Percentiles rank a stretch among this genome's conserved stretches.
phyloP scores from a whole-genome alignment of 2,797 vertebrate genomes.

The Oreonectes daqikongensis region DNA sequence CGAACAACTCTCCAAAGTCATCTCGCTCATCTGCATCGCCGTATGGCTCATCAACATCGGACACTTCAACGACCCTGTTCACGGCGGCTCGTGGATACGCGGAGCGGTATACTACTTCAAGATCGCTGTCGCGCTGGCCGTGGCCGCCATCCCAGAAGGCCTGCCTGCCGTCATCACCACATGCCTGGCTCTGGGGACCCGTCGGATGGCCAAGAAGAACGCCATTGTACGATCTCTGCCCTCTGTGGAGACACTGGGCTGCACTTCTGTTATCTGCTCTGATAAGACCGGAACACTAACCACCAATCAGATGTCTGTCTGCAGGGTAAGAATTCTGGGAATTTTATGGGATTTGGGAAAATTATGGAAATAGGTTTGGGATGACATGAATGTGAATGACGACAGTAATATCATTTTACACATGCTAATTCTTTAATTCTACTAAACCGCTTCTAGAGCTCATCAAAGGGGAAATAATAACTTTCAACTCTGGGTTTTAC shows the following conservation, averaged over 20 bases:
- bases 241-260: constrained; percentile 95
- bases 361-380: too few relatives aligned
- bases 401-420: neutral
- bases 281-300: constrained; percentile 98
- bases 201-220: constrained; percentile 98
- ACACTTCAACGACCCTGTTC: constrained; percentile 97
- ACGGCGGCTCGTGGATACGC: constrained; percentile 97
- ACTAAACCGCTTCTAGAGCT: constrained; percentile 8
- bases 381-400: neutral
- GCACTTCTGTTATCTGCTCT: constrained; percentile 97
- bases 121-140: constrained; percentile 94
- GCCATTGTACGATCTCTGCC: constrained; percentile 96
- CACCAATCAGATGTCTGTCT: constrained; percentile 99
- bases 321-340: constrained; percentile 82
- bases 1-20: constrained; percentile 97
- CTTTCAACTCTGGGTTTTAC: constrained; percentile 4
- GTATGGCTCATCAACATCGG: constrained; percentile 99
- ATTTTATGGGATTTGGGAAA: neutral
- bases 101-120: constrained; percentile 99
- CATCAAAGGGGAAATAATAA: constrained; percentile 17
- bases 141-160: constrained; percentile 96
- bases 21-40: constrained; percentile 95
- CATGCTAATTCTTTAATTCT: neutral
- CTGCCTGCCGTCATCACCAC: constrained; percentile 98
- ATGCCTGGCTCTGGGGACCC: constrained; percentile 95